These are phyloP conservation scores for Odocoileus hemionus DNA, from an alignment of 2,113 vertebrate species.

Conservation along the genomic window DNA sequence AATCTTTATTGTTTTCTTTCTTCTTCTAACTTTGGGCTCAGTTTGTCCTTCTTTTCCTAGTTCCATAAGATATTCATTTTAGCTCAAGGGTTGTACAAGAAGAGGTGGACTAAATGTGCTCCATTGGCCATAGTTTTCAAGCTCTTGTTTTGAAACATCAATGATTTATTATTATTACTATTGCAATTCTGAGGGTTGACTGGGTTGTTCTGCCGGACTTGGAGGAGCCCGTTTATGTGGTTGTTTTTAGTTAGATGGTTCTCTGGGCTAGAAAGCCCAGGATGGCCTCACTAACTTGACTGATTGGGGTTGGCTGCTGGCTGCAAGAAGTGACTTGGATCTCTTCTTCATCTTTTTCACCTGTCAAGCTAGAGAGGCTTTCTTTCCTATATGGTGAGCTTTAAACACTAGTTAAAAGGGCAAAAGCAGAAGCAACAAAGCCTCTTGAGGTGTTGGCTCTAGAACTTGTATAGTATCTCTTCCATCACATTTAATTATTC, in stretches of 20 bases:
- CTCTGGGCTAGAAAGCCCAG: background rate
- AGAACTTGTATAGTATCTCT: background rate
- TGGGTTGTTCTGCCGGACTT: background rate
- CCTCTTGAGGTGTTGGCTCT: background rate
- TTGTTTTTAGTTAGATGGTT: background rate
- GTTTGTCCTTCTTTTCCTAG: background rate
- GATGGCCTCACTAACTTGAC: background rate
- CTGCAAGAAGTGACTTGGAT: background rate
- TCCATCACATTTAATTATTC: background rate
- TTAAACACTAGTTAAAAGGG: background rate
- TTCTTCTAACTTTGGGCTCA: background rate
- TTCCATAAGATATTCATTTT: background rate
- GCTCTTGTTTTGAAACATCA: background rate
- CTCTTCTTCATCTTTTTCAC: background rate
- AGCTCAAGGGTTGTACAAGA: background rate
- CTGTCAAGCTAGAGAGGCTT: background rate
- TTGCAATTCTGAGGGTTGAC: background rate
- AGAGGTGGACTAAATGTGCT: background rate
- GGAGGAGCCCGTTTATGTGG: background rate
- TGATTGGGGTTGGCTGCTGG: background rate
- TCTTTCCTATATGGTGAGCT: background rate
- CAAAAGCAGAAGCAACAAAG: background rate
- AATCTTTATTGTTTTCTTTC: background rate
- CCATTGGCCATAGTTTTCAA: background rate
- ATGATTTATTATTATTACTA: background rate